A percentile compares a stretch with the other conserved stretches of the same genome.
phyloP scores from a whole-genome alignment of 2,888 invertebrate genomes.

The Euproctis similis region DNA sequence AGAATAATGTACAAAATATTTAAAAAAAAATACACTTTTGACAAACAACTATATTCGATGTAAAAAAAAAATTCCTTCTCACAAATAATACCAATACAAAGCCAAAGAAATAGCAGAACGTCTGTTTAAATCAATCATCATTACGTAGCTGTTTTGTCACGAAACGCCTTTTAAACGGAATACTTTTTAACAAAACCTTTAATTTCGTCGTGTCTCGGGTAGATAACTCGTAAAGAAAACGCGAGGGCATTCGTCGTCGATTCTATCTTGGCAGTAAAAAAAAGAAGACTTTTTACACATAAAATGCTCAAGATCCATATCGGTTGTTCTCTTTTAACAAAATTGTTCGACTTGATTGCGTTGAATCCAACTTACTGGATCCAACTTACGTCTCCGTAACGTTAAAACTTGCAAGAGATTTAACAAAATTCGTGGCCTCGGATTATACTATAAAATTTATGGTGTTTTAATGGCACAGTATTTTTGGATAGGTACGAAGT shows the following conservation, averaged over 20 bases:
- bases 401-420: constrained; percentile 17
- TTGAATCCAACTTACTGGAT: constrained; percentile 20
- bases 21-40: too few relatives aligned
- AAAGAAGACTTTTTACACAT: constrained; percentile 23
- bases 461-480: constrained; percentile 15
- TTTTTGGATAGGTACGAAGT: constrained; percentile 13
- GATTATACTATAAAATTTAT: constrained; percentile 12
- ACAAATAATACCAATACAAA: constrained; percentile 9
- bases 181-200: constrained; percentile 25
- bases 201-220: constrained; percentile 23
- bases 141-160: constrained; percentile 25
- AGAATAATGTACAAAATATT: too few relatives aligned
- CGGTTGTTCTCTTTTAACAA: constrained; percentile 27
- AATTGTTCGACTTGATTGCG: constrained; percentile 27
- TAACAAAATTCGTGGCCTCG: constrained; percentile 2
- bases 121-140: constrained; percentile 27
- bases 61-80: not conserved
- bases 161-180: constrained; percentile 14
- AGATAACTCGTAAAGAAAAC: constrained; percentile 33
- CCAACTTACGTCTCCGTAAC: too few relatives aligned
- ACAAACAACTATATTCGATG: too few relatives aligned
- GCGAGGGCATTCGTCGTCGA: constrained; percentile 25
- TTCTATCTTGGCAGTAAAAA: constrained; percentile 35
- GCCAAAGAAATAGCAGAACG: constrained; percentile 8
- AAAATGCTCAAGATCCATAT: constrained; percentile 30